A percentile compares a stretch with the other conserved stretches of the same genome.
Conservation (phyloP, 1,140 invertebrate species). For the Scaptomyza pallida region DNA sequence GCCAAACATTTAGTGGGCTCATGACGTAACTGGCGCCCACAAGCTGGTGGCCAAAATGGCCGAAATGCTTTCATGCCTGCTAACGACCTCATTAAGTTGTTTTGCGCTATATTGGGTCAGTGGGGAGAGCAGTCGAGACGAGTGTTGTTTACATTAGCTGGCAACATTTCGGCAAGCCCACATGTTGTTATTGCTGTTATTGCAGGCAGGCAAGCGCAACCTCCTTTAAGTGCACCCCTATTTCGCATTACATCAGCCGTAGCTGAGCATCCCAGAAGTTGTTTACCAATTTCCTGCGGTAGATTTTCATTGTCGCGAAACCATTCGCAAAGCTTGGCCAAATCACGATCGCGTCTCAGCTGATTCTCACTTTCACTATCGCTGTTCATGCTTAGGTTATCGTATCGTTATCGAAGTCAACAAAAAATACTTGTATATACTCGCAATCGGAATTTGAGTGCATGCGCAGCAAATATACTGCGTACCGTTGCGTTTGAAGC, state of each 20-base stretch:
- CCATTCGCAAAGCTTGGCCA: constrained; percentile 67
- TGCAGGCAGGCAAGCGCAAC: not conserved
- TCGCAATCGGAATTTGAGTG: constrained; percentile 38
- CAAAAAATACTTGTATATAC: too few species aligned
- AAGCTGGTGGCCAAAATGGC: constrained; percentile 22
- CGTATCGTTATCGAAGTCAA: constrained; percentile 25
- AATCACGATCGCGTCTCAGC: constrained; percentile 57
- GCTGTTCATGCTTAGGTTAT: constrained; percentile 47
- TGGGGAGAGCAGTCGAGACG: constrained; percentile 1
- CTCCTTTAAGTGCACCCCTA: not conserved
- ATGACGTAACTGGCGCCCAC: constrained; percentile 58
- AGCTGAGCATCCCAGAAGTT: not conserved
- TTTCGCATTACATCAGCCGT: constrained; percentile 11
- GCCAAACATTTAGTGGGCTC: not conserved
- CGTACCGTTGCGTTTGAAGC: constrained; percentile 53
- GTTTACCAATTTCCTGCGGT: constrained; percentile 76
- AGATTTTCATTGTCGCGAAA: constrained; percentile 71
- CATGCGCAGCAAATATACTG: constrained; percentile 5
- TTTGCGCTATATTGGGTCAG: constrained; percentile 24
- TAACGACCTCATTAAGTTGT: constrained; percentile 69
- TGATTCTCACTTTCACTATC: constrained; percentile 42
- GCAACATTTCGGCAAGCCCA: constrained; percentile 21
- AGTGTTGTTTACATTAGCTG: constrained; percentile 18
- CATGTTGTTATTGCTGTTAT: constrained; percentile 6
- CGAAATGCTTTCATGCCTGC: constrained; percentile 42